A percentile compares a stretch with the other conserved stretches of the same genome.
Conservation (phyloP, 2,797 vertebrate genomes). For the Pseudochaenichthys georgianus region DNA sequence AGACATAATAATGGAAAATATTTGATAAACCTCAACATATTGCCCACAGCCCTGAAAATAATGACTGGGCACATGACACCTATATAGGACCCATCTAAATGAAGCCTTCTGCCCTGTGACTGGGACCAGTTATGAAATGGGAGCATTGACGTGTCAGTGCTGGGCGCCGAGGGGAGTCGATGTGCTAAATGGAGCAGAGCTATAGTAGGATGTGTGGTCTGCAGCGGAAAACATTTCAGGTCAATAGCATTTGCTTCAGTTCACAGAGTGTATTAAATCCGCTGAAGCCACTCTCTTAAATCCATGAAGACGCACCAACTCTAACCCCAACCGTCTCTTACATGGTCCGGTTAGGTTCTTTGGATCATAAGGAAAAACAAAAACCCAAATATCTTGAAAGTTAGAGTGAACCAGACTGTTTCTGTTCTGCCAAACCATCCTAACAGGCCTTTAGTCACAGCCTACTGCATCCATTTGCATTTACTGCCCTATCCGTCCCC, state of each 20-base stretch:
- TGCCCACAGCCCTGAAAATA: constrained; percentile 18
- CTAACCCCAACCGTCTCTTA: no score
- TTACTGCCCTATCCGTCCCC: no score
- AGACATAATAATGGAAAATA: constrained; percentile 15
- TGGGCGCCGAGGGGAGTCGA: constrained; percentile 31
- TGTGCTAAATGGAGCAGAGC: constrained; percentile 66
- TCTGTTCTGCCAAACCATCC: no score
- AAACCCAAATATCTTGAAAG: no score
- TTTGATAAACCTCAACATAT: constrained; percentile 25
- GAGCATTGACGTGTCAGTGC: constrained; percentile 23
- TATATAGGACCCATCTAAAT: constrained; percentile 45
- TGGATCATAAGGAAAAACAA: no score
- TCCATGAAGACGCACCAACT: not conserved
- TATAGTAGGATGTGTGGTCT: constrained; percentile 43
- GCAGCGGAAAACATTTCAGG: constrained; percentile 54
- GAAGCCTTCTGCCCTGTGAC: constrained; percentile 41
- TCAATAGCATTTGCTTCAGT: constrained; percentile 50
- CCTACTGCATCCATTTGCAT: no score
- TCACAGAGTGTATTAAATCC: constrained; percentile 29
- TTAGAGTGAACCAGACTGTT: no score
- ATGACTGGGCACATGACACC: constrained; percentile 32
- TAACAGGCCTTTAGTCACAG: no score
- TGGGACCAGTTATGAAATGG: constrained; percentile 54
- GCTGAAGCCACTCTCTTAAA: not conserved
- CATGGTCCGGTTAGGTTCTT: no score